Evolutionary conservation across 1,140 invertebrate genomes (phyloP).

Genomic region (Orchestia grillus): DNA sequence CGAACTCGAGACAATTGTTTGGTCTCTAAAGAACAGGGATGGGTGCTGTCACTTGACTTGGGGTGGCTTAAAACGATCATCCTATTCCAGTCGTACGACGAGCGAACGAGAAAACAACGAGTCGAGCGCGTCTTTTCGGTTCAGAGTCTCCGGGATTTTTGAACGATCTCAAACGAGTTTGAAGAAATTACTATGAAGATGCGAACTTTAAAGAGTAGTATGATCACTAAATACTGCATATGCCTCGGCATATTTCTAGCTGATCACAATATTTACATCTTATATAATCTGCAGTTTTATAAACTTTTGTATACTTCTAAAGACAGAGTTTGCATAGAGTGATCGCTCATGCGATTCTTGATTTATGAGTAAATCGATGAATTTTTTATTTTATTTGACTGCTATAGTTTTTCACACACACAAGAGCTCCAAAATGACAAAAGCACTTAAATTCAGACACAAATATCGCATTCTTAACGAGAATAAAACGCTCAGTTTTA

Average conservation of each 20-base stretch:
- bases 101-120: background rate
- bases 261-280: background rate
- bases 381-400: no score
- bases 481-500: no score
- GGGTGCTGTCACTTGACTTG: slow-evolving; percentile 15
- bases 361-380: no score
- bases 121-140: background rate
- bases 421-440: no score
- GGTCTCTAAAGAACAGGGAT: slow-evolving; percentile 24
- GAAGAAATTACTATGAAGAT: no score
- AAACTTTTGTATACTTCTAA: background rate
- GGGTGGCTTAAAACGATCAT: slow-evolving; percentile 22
- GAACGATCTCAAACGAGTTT: no score
- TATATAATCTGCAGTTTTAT: background rate
- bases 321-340: no score
- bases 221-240: background rate
- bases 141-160: background rate
- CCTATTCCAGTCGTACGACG: background rate
- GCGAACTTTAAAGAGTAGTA: background rate
- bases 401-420: no score
- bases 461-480: no score
- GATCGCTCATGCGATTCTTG: no score
- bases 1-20: background rate
- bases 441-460: no score
- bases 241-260: background rate